Evolutionary conservation across 2,113 vertebrate species (phyloP).

Genomic region (Zapus hudsonius): DNA sequence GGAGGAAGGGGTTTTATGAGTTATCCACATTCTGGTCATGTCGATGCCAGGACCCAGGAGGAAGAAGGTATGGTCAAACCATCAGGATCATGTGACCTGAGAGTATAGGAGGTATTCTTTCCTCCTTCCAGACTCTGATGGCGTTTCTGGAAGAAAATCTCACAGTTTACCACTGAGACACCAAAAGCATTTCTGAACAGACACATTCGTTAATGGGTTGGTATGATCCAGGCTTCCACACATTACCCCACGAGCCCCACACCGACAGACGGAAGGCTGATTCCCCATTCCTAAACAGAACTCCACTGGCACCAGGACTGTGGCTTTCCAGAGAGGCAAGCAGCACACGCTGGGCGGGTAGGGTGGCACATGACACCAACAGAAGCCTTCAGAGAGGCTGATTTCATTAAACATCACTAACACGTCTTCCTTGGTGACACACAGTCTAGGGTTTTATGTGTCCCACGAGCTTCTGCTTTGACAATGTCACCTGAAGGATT

Average conservation of each 20-base stretch:
- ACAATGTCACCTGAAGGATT: background rate
- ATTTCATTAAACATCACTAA: background rate
- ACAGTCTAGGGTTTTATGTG: background rate
- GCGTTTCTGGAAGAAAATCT: background rate
- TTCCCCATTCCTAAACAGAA: background rate
- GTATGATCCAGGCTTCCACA: background rate
- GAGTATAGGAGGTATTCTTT: background rate
- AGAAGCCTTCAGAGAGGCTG: background rate
- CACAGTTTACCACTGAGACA: background rate
- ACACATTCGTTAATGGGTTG: background rate
- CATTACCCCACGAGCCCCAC: background rate
- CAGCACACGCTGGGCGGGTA: accelerated
- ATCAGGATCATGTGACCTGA: background rate
- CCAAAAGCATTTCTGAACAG: background rate
- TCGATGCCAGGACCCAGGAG: background rate
- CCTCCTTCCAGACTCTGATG: background rate
- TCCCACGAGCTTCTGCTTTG: background rate
- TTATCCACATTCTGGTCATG: background rate
- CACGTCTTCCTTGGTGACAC: background rate
- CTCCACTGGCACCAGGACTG: background rate
- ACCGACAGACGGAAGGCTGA: background rate
- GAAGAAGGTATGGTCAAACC: background rate
- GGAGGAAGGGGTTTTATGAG: background rate
- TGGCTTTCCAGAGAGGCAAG: background rate
- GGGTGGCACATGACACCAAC: no score